phyloP scores from a whole-genome alignment of 2,797 vertebrate genomes.

The Aratinga solstitialis region DNA sequence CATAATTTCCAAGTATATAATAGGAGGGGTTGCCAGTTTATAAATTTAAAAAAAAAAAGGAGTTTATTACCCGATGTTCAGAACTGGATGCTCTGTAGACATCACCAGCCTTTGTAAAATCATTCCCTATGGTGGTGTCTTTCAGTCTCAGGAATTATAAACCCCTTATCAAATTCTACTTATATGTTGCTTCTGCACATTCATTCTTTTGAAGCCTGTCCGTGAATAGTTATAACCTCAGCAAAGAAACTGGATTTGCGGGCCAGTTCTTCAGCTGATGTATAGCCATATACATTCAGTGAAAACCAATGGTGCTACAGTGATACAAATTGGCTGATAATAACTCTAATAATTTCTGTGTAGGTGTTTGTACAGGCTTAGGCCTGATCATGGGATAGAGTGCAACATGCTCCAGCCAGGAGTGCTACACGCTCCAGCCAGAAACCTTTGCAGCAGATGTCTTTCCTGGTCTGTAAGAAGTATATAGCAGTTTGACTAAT shows the following conservation, averaged over 20 bases:
- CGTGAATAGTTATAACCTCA: background rate
- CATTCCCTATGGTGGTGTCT: background rate
- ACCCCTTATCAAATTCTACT: background rate
- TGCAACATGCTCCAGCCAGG: accelerated
- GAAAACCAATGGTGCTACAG: background rate
- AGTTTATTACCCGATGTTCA: background rate
- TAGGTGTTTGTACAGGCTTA: background rate
- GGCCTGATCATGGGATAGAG: background rate
- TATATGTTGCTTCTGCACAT: background rate
- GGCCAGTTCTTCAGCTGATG: background rate
- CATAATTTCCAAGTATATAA: background rate
- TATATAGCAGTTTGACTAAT: background rate
- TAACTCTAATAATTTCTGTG: background rate
- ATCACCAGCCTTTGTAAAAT: background rate
- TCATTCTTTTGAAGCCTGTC: background rate
- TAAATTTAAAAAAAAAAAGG: background rate
- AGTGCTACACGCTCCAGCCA: accelerated
- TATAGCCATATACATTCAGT: background rate
- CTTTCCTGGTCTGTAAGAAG: background rate
- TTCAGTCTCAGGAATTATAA: background rate
- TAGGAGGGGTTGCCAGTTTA: background rate
- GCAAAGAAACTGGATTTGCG: background rate
- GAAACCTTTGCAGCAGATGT: background rate
- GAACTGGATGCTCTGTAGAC: background rate
- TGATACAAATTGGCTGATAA: background rate